Evolutionary conservation across 1,140 invertebrate genomes (phyloP), one percentile per base, ranked within the genome.

Genomic region (Melitaea cinxia): DNA sequence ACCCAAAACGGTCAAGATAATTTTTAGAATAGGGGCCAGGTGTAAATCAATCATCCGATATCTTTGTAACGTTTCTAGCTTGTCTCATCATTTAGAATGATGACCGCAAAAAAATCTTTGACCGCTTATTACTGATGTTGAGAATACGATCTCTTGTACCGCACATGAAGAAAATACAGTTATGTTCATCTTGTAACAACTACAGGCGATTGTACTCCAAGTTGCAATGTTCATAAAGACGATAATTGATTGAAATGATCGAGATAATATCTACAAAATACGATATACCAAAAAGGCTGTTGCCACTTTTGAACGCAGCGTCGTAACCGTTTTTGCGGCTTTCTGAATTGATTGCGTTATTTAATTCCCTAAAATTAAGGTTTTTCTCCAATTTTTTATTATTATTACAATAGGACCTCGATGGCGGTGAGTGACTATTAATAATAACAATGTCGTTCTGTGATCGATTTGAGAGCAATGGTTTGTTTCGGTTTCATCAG

Each of bases 121-220:
- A 59, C 63, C 63, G 55, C 55, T 49, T 59, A 47, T 65, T 54
- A 58, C 50, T 59, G 26, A 17, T 47, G 56, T 28, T 26, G 56
- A 58, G 56, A 58, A 58, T 49, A 42, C 56, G 35, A 57, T 50
- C 47, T 53, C 47, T 65, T 59, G 35, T 45, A 59, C 63, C 63
- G 55, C 63, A 65, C 63, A 65, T 65, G 63, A 65, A 65, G 63
- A 65, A 65, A 57, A 19, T 54, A 65, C 63, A 54, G 63, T 65
- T 59, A 65, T 30, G 19, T 65, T 53, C 50, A 59, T 65, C 37
- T 53, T 30, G 42, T 14, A 19, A 14, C 7, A 15, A 2, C 5
- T n/a, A 28, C 59, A 54, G 15, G 35, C 45, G 15, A 65, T 39
- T 57, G 26, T 57, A 28, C 21, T 14, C 23, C 24, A n/a, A 50